Percentiles rank a stretch among this genome's conserved stretches.
These are phyloP conservation scores for Pelobates fuscus DNA, from an alignment of 2,113 vertebrate species.

Conservation along the genomic window DNA sequence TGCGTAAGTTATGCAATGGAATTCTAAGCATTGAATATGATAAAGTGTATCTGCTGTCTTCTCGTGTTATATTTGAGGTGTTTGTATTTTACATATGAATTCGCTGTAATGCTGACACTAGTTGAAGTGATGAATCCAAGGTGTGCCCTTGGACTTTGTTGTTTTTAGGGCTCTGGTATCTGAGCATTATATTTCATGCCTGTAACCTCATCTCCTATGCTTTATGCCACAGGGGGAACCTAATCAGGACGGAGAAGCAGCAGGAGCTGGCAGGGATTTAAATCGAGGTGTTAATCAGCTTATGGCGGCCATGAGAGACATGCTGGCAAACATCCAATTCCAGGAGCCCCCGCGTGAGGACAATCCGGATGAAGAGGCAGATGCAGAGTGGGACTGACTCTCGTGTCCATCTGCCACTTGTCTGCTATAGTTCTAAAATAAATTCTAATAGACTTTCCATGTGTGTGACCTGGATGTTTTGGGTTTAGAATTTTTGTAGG, in stretches of 20 bases:
- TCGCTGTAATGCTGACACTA: too few species aligned
- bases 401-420: not conserved
- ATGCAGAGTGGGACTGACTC: conserved; percentile 81
- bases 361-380: conserved; percentile 79
- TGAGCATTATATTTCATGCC: too few species aligned
- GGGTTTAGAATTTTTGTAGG: not conserved
- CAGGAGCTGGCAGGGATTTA: conserved; percentile 80
- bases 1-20: too few species aligned
- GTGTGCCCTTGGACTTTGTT: too few species aligned
- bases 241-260: conserved; percentile 74
- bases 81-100: too few species aligned
- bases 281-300: conserved; percentile 92
- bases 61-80: too few species aligned
- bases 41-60: too few species aligned
- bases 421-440: not conserved
- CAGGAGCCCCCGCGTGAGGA: conserved; percentile 78
- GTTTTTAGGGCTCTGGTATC: too few species aligned
- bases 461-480: not conserved
- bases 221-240: conserved; percentile 67
- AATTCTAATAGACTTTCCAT: not conserved
- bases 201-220: too few species aligned
- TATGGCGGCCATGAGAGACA: conserved; percentile 95
- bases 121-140: too few species aligned
- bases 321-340: conserved; percentile 96
- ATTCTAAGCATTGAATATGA: too few species aligned